Evolutionary conservation across 2,113 vertebrate genomes (phyloP), one percentile per base, ranked within the genome.

Genomic region (Siniperca knerii): DNA sequence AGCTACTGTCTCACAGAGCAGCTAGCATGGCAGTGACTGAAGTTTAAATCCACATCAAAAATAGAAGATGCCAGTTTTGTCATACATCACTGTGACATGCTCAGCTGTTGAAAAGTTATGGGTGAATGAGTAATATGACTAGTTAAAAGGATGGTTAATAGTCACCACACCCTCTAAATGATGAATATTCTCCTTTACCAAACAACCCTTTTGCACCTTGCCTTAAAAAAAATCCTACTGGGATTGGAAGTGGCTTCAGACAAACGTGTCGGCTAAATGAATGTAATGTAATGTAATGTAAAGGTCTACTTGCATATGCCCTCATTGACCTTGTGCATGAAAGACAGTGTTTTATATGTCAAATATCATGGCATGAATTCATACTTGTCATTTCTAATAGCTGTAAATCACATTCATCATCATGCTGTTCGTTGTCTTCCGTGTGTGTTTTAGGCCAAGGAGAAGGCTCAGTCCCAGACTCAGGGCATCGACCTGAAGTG

Each of bases 401-500:
- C 16, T 20, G 37, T 67, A 48, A 58, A 54, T 77, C 6, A 50
- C 35, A 71, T 21, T 50, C 33, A 25, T 69, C 9, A 29, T 40
- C 33, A 9, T 55, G 1, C n/a, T 54, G 0, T 57, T 10, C 2
- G 0, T 46, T 78, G 23, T 67, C 4, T 44, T 40, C 18, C 57
- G 0, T 74, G 0, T 82, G 55, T 52, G 12, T 84, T 89, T 78
- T 58, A 94, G 92, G 85, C 60, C 54, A 95, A 95, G 66, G 94
- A 91, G 35, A 89, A 92, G 81, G 60, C 72, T 55, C 46, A 58
- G 69, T 78, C 87, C 42, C 72, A 84, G 74, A 86, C 74, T 85
- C 82, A 92, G 71, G 90, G 69, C 69, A 82, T 94, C 2, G 93
- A 95, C 84, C 85, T 95, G 82, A 95, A 95, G 89, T 95, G 88